Base-by-base conservation (phyloP, 2,113 vertebrate species). In the Rhea pennata region DNA sequence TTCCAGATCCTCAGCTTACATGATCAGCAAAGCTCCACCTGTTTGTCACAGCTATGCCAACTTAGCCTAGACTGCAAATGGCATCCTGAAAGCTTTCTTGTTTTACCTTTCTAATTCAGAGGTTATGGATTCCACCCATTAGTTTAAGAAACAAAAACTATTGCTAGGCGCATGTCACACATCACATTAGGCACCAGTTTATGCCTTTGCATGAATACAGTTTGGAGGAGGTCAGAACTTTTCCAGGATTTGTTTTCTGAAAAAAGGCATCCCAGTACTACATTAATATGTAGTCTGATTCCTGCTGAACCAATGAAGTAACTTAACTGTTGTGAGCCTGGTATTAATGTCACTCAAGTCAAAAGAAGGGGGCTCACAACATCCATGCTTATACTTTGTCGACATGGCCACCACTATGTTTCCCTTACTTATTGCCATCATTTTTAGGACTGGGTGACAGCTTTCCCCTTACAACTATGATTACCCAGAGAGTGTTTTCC, bases 221-320 rank as follows among this genome's bases (percentile, higher is more conserved):
- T 84, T 91, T 78, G 36, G 59, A 86, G 54, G 64, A 90, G 36
- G 70, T 79, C 76, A 89, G 77, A 90, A 29, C 31, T 89, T 6
- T 73, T 85, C 84, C 53, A 54, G n/a, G 23, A 24, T 44, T 26
- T 53, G n/a, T 85, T 95, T 94, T 59, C 85, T 88, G 88, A 86
- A 76, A 92, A 94, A 91, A 64, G 56, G 22, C n/a, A 87, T 88
- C 65, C 22, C n/a, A 77, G 31, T 91, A 65, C 95, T 84, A 90
- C 59, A 94, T 95, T 94, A 96, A 95, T 92, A 95, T 88, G 77
- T 84, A 75, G 85, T 94, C 78, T 92, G 62, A 94, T 95, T 97
- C 96, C 92, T 81, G 20, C 29, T 80, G 83, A 95, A 95, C 91
- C 95, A 88, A 69, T 96, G 74, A 96, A 97, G 90, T 93, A 95